phyloP scores from a whole-genome alignment of 2,888 invertebrate genomes.

The Phlogophora meticulosa region DNA sequence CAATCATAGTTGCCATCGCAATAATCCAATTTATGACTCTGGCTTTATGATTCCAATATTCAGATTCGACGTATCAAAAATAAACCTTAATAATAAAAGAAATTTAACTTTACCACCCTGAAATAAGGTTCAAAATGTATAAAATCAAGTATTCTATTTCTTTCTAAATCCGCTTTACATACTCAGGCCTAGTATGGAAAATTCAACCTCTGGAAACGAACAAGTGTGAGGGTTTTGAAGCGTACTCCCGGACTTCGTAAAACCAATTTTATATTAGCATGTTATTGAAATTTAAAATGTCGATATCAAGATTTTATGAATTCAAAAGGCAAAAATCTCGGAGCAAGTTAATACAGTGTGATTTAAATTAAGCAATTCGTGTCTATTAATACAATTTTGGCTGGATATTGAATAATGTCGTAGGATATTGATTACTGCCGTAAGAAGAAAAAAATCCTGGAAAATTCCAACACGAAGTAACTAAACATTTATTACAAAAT shows the following conservation, averaged over 20 bases:
- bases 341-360: constrained; percentile 21
- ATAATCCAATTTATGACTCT: constrained; percentile 61
- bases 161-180: constrained; percentile 60
- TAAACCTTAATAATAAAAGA: constrained; percentile 9
- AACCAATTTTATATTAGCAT: constrained; percentile 66
- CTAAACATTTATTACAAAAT: constrained; percentile 2
- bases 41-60: constrained; percentile 59
- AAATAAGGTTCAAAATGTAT: background rate
- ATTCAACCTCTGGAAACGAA: constrained; percentile 56
- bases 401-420: constrained; percentile 5
- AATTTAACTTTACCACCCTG: constrained; percentile 10
- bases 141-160: constrained; percentile 31
- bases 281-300: constrained; percentile 65
- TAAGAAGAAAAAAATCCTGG: too few species aligned
- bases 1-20: constrained; percentile 58
- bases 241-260: constrained; percentile 48
- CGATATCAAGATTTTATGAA: constrained; percentile 39
- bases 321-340: constrained; percentile 33
- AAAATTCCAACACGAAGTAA: background rate
- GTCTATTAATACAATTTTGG: constrained; percentile 16
- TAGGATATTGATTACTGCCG: too few species aligned
- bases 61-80: constrained; percentile 50
- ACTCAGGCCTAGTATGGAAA: constrained; percentile 58
- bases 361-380: constrained; percentile 30
- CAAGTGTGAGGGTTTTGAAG: constrained; percentile 58